These are phyloP conservation scores for Hartigia nigra DNA, from an alignment of 2,888 invertebrate genomes.

Conservation along the genomic window DNA sequence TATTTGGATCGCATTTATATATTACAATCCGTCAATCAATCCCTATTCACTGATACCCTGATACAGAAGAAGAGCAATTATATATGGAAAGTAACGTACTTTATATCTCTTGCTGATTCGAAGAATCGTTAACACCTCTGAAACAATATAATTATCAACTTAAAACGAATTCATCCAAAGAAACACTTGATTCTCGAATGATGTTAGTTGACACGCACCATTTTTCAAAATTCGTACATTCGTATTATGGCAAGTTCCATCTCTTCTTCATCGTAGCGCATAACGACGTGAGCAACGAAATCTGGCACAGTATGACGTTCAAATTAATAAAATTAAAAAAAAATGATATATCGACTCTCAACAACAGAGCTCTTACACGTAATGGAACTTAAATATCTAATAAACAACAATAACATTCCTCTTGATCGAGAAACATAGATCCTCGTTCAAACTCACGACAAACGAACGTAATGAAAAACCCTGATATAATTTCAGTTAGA, in stretches of 20 bases:
- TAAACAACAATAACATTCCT: not conserved
- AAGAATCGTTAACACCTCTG: not conserved
- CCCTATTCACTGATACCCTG: conserved; percentile 5
- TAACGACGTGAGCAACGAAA: not conserved
- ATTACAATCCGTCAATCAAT: not conserved
- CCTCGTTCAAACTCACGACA: not conserved
- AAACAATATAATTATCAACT: conserved; percentile 2
- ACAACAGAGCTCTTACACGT: not conserved
- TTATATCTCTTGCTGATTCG: conserved; percentile 3
- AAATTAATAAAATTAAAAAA: not conserved
- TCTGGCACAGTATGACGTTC: not conserved
- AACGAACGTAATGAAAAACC: not conserved
- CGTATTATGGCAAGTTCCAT: not conserved
- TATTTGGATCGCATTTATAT: not conserved
- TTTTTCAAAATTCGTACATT: not conserved
- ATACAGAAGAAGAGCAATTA: conserved; percentile 8
- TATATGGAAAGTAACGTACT: conserved; percentile 5
- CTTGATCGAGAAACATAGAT: not conserved
- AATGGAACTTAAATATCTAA: not conserved
- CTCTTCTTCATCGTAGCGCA: not conserved
- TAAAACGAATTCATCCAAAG: not conserved
- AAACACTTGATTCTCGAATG: not conserved
- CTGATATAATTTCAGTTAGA: not conserved
- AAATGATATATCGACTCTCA: not conserved
- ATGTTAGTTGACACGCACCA: not conserved